Base-by-base conservation (phyloP, 2,797 vertebrate species). In the Gouania willdenowi region DNA sequence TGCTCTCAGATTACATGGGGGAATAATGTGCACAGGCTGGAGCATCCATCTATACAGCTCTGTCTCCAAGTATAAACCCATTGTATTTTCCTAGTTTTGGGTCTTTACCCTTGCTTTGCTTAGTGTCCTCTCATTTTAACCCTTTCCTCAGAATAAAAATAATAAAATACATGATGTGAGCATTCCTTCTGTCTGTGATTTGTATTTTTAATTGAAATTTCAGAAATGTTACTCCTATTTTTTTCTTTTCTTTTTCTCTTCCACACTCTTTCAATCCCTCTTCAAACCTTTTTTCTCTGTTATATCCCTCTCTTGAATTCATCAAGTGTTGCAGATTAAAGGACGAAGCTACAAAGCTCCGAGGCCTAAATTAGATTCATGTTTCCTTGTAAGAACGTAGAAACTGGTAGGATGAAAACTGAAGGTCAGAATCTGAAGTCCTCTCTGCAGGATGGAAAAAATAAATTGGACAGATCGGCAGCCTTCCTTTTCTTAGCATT, bases 361-460 rank as follows among this genome's bases (percentile, higher is more conserved):
- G 36, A 52, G 65, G 57, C 74, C 72, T 63, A 83, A 87, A 87
- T 88, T 83, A 84, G 71, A 83, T 79, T 82, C 72, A 75, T 68
- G 70, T 82, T 82, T 82, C 67, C 77, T 81, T 83, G 69, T 85
- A 74, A 84, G 77, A 84, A 84, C 67, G 76, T 66, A 76, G 73
- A 77, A 79, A 83, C 74, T 73, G 60, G 53, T 45, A 42, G 75
- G 68, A 81, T 70, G 49, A 80, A 87, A 82, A 72, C 53, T 31
- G 64, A 85, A 88, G 85, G 85, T 88, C 81, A 81, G 42, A 65
- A 62, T 69, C 58, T 57, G 28, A 29, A 8, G 41, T 56, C 51
- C 43, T 49, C 23, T 59, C 31, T n/a, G n/a, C n/a, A n/a, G n/a
- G n/a, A n/a, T n/a, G 30, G 13, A 31, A 21, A 14, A 23, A 41